phyloP scores from a whole-genome alignment of 2,113 vertebrate species.

The Melanerpes formicivorus region DNA sequence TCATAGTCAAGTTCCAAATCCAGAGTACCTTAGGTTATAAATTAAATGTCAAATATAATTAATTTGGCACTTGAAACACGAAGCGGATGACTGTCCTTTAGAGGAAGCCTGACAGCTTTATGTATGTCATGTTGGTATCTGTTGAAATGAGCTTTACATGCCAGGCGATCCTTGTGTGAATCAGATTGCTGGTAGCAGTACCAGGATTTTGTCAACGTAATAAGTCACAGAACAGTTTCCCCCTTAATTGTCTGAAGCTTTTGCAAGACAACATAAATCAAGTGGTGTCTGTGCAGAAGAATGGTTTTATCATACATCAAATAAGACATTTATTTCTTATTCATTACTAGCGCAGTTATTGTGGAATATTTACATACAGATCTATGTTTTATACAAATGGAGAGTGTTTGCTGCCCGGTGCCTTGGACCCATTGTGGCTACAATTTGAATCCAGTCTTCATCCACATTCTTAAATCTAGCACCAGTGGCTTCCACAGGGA shows the following conservation, averaged over 20 bases:
- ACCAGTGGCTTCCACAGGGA: not conserved
- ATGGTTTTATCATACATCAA: constrained; percentile 34
- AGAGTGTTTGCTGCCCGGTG: not conserved
- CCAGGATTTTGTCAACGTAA: constrained; percentile 51
- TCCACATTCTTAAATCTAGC: not conserved
- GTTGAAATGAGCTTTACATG: constrained; percentile 66
- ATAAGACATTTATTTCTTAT: constrained; percentile 39
- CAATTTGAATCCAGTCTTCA: not conserved
- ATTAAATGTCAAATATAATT: constrained; percentile 79
- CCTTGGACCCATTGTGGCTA: not conserved
- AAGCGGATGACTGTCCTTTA: constrained; percentile 68
- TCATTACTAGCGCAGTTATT: constrained; percentile 11
- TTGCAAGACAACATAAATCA: constrained; percentile 52
- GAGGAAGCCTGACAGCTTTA: constrained; percentile 74
- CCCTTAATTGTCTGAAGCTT: constrained; percentile 56
- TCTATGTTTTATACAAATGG: constrained; percentile 31
- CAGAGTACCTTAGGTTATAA: constrained; percentile 77
- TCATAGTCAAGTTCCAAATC: constrained; percentile 64
- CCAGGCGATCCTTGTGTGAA: constrained; percentile 64
- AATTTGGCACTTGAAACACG: constrained; percentile 73
- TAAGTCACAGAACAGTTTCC: constrained; percentile 47
- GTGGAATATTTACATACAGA: constrained; percentile 44
- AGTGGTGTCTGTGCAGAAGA: constrained; percentile 43
- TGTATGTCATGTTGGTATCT: constrained; percentile 68
- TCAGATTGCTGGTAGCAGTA: constrained; percentile 66